Evolutionary conservation across 1,140 invertebrate genomes (phyloP).

Genomic region (Ganaspis sp.): DNA sequence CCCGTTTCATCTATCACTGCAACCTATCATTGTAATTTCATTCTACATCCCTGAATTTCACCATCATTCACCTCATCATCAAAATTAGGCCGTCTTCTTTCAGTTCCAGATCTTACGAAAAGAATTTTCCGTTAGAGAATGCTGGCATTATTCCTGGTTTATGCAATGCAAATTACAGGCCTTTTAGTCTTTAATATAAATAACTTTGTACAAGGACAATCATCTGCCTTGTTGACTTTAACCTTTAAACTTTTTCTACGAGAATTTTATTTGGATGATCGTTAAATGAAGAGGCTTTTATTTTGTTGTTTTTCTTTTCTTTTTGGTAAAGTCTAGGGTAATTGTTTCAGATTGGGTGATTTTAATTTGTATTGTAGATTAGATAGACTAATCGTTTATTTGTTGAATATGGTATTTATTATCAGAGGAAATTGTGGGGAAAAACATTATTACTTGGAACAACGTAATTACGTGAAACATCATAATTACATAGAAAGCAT

Average conservation of each 20-base stretch:
- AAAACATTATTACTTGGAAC: no score
- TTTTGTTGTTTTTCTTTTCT: no score
- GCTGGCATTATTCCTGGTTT: neutral
- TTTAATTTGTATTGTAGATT: no score
- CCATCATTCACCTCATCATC: neutral
- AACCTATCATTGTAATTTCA: slow-evolving; percentile 7
- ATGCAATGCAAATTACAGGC: neutral
- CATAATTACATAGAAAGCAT: no score
- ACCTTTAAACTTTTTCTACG: neutral
- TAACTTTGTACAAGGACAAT: neutral
- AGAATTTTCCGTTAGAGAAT: no score
- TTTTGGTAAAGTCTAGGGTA: no score
- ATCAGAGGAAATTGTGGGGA: no score
- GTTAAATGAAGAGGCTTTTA: no score
- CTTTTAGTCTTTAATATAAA: neutral
- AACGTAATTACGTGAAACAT: no score
- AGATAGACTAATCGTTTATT: no score
- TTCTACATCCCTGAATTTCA: neutral
- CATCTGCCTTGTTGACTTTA: slow-evolving; percentile 15
- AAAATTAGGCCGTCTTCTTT: neutral
- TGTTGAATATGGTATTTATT: no score
- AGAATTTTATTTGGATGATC: neutral
- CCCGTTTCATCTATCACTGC: slow-evolving; percentile 38
- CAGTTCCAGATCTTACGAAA: neutral
- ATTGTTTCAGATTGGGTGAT: no score